These are phyloP conservation scores for Caenorhabditis zanzibari DNA, from an alignment of 2,888 invertebrate species.

Conservation along the genomic window DNA sequence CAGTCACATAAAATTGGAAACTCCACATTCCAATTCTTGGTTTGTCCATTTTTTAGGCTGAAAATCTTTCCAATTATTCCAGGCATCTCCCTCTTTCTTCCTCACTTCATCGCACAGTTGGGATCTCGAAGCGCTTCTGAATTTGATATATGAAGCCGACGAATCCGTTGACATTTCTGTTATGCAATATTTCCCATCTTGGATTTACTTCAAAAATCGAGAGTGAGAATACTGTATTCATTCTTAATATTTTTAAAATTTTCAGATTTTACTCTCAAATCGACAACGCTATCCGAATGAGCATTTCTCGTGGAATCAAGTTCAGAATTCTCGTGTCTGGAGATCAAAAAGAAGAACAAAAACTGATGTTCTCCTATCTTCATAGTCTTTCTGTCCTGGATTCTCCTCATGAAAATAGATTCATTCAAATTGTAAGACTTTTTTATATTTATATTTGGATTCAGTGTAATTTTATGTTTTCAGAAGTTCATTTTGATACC, in stretches of 20 bases:
- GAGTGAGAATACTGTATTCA: constrained; percentile 20
- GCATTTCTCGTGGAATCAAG: constrained; percentile 59
- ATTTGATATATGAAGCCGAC: constrained; percentile 63
- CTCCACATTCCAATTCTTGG: constrained; percentile 57
- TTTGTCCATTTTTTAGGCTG: not conserved
- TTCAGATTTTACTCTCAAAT: constrained; percentile 63
- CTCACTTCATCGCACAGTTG: constrained; percentile 56
- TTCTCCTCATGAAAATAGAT: constrained; percentile 34
- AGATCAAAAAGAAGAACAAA: constrained; percentile 60
- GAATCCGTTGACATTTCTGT: constrained; percentile 60
- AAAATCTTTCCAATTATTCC: not conserved
- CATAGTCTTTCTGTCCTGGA: constrained; percentile 63
- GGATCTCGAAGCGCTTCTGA: constrained; percentile 62
- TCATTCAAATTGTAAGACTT: constrained; percentile 55
- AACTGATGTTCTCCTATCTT: constrained; percentile 63
- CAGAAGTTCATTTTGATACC: constrained; percentile 65
- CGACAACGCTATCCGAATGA: constrained; percentile 64
- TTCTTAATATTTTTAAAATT: not conserved
- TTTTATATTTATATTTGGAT: not conserved
- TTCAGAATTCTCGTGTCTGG: constrained; percentile 64
- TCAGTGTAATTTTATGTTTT: not conserved
- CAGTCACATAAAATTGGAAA: constrained; percentile 47
- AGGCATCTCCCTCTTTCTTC: constrained; percentile 64
- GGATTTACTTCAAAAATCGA: constrained; percentile 67
- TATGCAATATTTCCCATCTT: constrained; percentile 67